Evolutionary conservation across 2,113 vertebrate species (phyloP).

Genomic region (Ginglymostoma cirratum): DNA sequence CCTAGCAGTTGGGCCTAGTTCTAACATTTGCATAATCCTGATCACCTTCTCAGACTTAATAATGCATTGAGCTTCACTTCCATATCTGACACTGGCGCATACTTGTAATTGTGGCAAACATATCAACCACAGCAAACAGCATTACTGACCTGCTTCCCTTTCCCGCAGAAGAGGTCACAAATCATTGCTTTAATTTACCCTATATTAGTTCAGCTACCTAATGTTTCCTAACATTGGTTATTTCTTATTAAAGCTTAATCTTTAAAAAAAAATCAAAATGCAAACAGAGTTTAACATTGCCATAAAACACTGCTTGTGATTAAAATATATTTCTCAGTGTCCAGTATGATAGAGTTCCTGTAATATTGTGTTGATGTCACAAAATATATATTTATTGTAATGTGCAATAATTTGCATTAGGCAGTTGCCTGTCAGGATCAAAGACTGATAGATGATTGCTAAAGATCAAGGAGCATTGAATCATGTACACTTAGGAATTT

Average conservation of each 20-base stretch:
- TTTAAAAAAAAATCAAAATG: not conserved
- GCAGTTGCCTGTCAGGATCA: accelerated
- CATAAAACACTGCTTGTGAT: not conserved
- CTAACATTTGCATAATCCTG: no score
- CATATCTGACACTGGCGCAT: no score
- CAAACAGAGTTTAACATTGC: not conserved
- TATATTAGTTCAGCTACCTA: not conserved
- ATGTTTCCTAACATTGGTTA: not conserved
- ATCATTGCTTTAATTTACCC: not conserved
- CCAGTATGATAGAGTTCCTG: not conserved
- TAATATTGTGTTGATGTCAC: not conserved
- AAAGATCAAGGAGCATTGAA: not conserved
- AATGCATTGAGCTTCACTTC: no score
- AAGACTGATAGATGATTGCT: not conserved
- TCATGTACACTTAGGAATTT: not conserved
- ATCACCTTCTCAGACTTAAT: no score
- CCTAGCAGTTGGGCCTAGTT: no score
- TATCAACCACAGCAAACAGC: no score
- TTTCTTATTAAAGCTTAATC: not conserved
- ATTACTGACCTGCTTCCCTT: no score
- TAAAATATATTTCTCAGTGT: not conserved
- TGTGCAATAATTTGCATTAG: not conserved
- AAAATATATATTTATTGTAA: not conserved
- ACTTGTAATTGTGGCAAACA: no score
- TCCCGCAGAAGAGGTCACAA: no score